phyloP scores from a whole-genome alignment of 2,797 vertebrate species.

The Thripadectes ignobilis region DNA sequence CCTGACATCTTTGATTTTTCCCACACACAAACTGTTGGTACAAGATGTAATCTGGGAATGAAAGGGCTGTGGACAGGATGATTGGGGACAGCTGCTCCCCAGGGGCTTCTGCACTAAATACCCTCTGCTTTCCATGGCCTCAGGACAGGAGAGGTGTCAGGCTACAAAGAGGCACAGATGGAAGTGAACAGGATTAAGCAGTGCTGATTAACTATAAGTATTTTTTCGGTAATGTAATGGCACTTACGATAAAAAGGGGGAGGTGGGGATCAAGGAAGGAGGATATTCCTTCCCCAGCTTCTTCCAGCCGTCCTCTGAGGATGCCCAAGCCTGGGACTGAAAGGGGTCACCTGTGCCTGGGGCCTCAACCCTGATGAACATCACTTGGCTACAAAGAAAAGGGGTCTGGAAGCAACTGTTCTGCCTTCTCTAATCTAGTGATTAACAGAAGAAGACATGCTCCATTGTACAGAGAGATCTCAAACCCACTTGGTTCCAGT shows the following conservation, averaged over 20 bases:
- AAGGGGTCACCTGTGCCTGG: not conserved
- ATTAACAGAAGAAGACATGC: not conserved
- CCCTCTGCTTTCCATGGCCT: constrained; percentile 20
- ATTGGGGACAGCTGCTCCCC: constrained; percentile 55
- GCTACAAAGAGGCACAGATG: constrained; percentile 50
- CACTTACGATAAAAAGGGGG: not conserved
- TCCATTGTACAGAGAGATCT: not conserved
- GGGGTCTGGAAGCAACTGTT: not conserved
- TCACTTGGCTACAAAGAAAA: not conserved
- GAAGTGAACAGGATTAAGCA: constrained; percentile 65
- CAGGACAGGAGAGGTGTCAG: constrained; percentile 41
- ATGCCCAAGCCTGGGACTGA: not conserved
- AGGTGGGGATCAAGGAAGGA: not conserved
- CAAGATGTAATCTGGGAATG: constrained; percentile 56
- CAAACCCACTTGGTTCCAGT: not conserved
- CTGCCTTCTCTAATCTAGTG: not conserved
- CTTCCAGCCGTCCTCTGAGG: not conserved
- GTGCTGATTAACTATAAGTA: constrained; percentile 66
- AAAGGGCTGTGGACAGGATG: constrained; percentile 16
- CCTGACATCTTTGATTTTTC: constrained; percentile 70
- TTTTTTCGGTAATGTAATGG: constrained; percentile 30
- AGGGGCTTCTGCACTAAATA: not conserved
- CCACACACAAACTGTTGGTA: constrained; percentile 68
- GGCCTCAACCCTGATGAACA: not conserved
- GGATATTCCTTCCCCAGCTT: not conserved